Evolutionary conservation across 2,113 vertebrate species (phyloP).

Genomic region (Crotalus horridus): DNA sequence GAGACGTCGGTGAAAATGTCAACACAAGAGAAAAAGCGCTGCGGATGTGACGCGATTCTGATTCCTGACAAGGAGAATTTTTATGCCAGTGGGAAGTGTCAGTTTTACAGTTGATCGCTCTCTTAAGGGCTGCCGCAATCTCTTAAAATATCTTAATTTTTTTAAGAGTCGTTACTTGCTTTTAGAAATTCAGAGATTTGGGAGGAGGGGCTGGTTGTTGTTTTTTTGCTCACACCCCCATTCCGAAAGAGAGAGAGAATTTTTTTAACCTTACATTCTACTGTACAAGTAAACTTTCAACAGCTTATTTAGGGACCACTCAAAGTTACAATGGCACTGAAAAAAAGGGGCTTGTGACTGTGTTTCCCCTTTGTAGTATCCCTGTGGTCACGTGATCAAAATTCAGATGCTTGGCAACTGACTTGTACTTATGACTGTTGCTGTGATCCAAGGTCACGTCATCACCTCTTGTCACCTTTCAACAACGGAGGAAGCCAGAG

Average conservation of each 20-base stretch:
- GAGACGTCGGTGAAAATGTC: conserved; percentile 47
- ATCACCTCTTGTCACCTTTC: too few species aligned
- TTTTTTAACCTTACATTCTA: too few species aligned
- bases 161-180: conserved; percentile 35
- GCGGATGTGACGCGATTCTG: conserved; percentile 49
- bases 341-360: too few species aligned
- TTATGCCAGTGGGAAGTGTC: conserved; percentile 49
- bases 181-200: background rate
- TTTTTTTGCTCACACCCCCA: background rate
- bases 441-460: too few species aligned
- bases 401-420: too few species aligned
- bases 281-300: too few species aligned
- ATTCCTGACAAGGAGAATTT: conserved; percentile 48
- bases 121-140: conserved; percentile 34
- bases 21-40: conserved; percentile 26
- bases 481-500: too few species aligned
- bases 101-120: conserved; percentile 32
- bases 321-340: too few species aligned
- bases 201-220: background rate
- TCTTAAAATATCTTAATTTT: conserved; percentile 31
- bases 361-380: too few species aligned
- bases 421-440: too few species aligned
- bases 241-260: background rate
- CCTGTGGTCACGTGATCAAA: too few species aligned
- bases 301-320: too few species aligned